These are phyloP conservation scores for Tauraco hartlaubi DNA, from an alignment of 2,797 vertebrate genomes.

Conservation along the genomic window DNA sequence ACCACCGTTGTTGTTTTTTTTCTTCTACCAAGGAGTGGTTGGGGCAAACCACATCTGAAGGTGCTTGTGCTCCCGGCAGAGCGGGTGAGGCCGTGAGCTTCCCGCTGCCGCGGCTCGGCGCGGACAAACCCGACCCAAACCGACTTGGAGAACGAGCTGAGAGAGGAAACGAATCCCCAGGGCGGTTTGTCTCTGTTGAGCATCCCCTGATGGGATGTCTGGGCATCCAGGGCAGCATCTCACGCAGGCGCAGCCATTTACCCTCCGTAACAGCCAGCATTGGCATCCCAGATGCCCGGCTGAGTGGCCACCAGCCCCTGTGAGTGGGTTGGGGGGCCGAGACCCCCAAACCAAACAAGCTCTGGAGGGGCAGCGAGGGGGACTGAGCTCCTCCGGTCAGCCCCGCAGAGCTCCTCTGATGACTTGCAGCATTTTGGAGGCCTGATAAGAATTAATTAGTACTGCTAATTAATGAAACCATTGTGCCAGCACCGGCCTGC, in stretches of 20 bases:
- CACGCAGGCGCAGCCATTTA: background rate
- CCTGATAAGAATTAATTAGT: accelerated
- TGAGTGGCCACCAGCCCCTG: accelerated
- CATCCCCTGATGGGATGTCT: background rate
- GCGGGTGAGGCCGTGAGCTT: slow-evolving; percentile 11
- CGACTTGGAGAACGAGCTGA: background rate
- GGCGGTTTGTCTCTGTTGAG: background rate
- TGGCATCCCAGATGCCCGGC: background rate
- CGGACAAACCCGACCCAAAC: background rate
- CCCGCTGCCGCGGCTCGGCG: background rate
- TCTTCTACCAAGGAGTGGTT: accelerated
- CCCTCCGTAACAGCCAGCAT: background rate
- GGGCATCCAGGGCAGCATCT: background rate
- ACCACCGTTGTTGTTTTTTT: background rate
- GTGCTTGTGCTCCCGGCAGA: background rate
- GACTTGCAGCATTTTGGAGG: accelerated
- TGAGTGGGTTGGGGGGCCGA: accelerated
- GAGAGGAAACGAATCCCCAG: slow-evolving; percentile 31
- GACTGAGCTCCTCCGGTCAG: background rate
- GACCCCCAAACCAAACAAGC: background rate
- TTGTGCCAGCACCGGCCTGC: accelerated
- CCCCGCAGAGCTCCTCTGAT: background rate
- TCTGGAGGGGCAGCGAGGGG: accelerated
- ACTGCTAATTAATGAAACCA: background rate
- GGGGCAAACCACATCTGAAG: slow-evolving; percentile 54